Base-by-base conservation (phyloP, 2,888 invertebrate species). In the Ischnura elegans region DNA sequence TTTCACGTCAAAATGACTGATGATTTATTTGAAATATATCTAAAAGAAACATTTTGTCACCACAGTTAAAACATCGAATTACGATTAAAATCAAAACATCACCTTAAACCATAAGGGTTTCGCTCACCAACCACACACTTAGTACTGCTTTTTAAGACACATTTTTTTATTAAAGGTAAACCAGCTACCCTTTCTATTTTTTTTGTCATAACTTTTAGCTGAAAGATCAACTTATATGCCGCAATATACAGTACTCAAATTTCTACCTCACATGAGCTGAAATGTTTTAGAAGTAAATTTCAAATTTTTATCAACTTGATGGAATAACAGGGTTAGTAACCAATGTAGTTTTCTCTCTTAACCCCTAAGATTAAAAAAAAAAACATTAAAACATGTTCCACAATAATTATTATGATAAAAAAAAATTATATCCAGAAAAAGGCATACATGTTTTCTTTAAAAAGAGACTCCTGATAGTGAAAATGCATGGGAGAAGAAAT, bases 401-500 rank as follows among this genome's bases (percentile, higher is more conserved):
- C 55, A 90, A 66, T 25, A 66, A 86, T 19, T 36, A 36, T 55
- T 90, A 43, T 29, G 61, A 61, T 61, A 21, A 90, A 90, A 61
- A 55, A 55, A 61, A 61, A 90, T 61, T 0, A 76, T 76, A 76
- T 13, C 25, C 13, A 76, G 29, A 4, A 36, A 76, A 76, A 36
- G 76, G n/a, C 46, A 86, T 45, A 45, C 46, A 46, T 46, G 86
- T 46, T 45, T n/a, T 19, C n/a, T 46, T 86, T 21, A 86, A 86
- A 51, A 86, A 86, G 46, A 86, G 43, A 90, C 43, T 76, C 76
- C 36, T 76, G 76, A 90, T 61, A 90, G 43, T 61, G 61, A 61
- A n/a, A 61, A 90, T 61, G 90, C 66, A 66, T 55, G 90, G 61
- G 61, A 43, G 90, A 87, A 90, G 45, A 55, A 90, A 43, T 43